Percentiles rank a stretch among this genome's conserved stretches.
Evolutionary conservation across 2,797 vertebrate species (phyloP).

Genomic region (Rhadinocentrus ornatus): DNA sequence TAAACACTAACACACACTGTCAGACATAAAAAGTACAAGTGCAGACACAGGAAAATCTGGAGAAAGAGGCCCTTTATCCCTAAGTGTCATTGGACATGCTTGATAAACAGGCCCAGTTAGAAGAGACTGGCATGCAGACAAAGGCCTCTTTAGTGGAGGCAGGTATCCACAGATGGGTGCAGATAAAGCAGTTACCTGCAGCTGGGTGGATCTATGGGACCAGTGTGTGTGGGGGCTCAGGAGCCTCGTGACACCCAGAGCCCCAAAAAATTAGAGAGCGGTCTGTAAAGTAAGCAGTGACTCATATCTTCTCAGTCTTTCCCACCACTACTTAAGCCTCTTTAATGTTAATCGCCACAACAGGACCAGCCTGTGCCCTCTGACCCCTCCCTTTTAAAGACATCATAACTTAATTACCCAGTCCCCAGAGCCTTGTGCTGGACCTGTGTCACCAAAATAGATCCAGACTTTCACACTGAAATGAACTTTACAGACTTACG

Average conservation of each 20-base stretch:
- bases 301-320: slow-evolving; percentile 11
- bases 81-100: slow-evolving; percentile 54
- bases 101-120: slow-evolving; percentile 61
- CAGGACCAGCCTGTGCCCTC: slow-evolving; percentile 56
- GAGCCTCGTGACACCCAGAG: slow-evolving; percentile 43
- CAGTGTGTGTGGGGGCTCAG: slow-evolving; percentile 54
- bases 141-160: slow-evolving; percentile 64
- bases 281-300: slow-evolving; percentile 39
- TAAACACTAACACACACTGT: slow-evolving; percentile 30
- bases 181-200: slow-evolving; percentile 55
- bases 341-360: slow-evolving; percentile 75
- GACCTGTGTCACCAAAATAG: slow-evolving; percentile 38
- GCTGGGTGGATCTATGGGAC: slow-evolving; percentile 68
- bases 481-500: background rate
- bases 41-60: slow-evolving; percentile 33
- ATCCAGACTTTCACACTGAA: slow-evolving; percentile 18
- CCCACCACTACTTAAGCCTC: slow-evolving; percentile 50
- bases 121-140: slow-evolving; percentile 53
- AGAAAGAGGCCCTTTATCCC: slow-evolving; percentile 59
- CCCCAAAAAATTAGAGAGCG: slow-evolving; percentile 57
- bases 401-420: slow-evolving; percentile 71
- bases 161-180: slow-evolving; percentile 55
- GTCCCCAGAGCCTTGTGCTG: slow-evolving; percentile 48
- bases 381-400: slow-evolving; percentile 71
- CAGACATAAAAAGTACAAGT: slow-evolving; percentile 40